Evolutionary conservation across 2,113 vertebrate species (phyloP), one percentile per base, ranked within the genome.

Genomic region (Cynocephalus volans): DNA sequence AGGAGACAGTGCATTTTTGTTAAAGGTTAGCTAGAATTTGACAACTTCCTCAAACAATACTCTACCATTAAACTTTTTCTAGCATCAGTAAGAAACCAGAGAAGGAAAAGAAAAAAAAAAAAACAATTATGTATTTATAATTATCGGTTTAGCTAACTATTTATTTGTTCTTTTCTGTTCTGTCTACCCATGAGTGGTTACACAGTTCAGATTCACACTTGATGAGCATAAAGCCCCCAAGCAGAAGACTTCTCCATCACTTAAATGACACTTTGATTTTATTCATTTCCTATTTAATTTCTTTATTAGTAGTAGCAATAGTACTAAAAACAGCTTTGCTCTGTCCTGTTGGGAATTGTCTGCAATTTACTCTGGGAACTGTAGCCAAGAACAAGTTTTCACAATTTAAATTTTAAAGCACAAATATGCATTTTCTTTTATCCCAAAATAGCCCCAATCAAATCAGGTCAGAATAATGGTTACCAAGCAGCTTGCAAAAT

Each of bases 381-480:
- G 13, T 28, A 50, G 48, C 50, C 33, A 8, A 87, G 50, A 96
- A 80, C 6, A 88, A 62, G 70, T 56, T 92, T 80, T 90, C 28
- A 60, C 60, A 92, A 62, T 26, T 73, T 96, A 77, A 89, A 45
- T 15, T 87, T 26, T 80, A 26, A 65, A 72, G 45, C 7, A 85
- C 14, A 60, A 41, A 17, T 67, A 33, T 28, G 70, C 56, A 7
- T 93, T 90, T 95, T 80, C 48, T 92, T 95, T 33, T 8, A 92
- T 58, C 48, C 52, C 31, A 96, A 96, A 96, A 67, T 80, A 92
- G 54, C 52, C 65, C 85, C 10, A 69, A 52, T 90, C 50, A 84
- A 85, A 85, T 83, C 67, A 97, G 65, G 41, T 93, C 82, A 90
- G 21, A 85, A 77, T 92, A 72, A 62, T 14, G 6, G 41, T 90